Evolutionary conservation across 2,797 vertebrate species (phyloP), one percentile per base, ranked within the genome.

Genomic region (Setipinna tenuifilis): DNA sequence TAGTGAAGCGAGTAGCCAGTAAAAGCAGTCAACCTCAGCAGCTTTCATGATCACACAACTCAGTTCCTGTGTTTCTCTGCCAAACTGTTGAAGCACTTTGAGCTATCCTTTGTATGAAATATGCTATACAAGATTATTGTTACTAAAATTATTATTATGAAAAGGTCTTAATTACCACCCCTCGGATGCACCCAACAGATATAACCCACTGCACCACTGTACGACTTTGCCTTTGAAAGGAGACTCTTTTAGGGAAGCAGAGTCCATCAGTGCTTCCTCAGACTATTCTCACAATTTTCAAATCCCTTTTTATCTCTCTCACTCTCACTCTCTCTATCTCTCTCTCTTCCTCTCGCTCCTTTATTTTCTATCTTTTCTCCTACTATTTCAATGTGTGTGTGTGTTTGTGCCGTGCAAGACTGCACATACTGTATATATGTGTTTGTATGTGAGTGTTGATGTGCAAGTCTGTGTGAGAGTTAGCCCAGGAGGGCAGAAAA

Each of bases 401-500:
- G 50, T 85, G 83, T n/a, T n/a, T n/a, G n/a, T n/a, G n/a, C 35
- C 35, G 5, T 2, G 35, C 35, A 41, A 5, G 2, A 5, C 35
- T 41, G 35, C 2, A 41, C 35, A 41, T 41, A 41, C 5, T 41
- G n/a, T n/a, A n/a, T n/a, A n/a, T 85, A 86, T 80, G 84, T 71
- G 82, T n/a, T n/a, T 84, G 85, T 81, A 31, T 48, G 41, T 68
- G 83, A 35, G 68, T 85, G 59, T 59, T 71, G 86, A 83, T 83
- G 54, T 83, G 61, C n/a, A n/a, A 58, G 59, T 85, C 44, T 61
- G 62, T n/a, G 31, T 78, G 62, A 25, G 82, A 75, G 65, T 25
- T 12, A 14, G n/a, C 23, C 11, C 9, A 23, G 44, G 28, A 35
- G 28, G 7, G 28, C 12, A 41, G 5, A 41, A 5, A 41, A 41